A percentile compares a stretch with the other conserved stretches of the same genome.
Evolutionary conservation across 2,113 vertebrate species (phyloP).

Genomic region (Colossoma macropomum): DNA sequence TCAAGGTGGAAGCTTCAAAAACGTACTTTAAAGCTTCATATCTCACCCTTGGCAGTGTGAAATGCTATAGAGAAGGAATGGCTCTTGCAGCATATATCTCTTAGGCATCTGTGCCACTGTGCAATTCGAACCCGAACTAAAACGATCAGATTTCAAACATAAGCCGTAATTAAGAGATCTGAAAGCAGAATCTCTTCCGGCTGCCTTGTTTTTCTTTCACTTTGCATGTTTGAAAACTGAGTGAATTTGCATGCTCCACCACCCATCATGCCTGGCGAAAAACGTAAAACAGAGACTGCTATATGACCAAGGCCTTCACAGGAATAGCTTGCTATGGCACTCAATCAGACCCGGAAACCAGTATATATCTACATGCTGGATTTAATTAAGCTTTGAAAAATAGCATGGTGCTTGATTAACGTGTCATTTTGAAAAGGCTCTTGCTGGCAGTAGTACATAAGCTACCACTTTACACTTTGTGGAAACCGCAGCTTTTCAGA

Average conservation of each 20-base stretch:
- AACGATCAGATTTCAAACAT: slow-evolving; percentile 20
- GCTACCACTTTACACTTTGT: neutral
- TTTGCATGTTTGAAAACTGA: neutral
- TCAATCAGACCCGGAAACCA: neutral
- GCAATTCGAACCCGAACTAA: slow-evolving; percentile 39
- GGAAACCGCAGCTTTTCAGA: neutral
- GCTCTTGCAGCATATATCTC: slow-evolving; percentile 5
- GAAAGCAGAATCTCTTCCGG: neutral
- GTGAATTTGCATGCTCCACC: neutral
- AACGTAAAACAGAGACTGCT: neutral
- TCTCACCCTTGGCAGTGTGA: slow-evolving; percentile 43
- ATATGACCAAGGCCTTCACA: neutral
- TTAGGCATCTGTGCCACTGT: slow-evolving; percentile 17
- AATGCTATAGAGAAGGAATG: slow-evolving; percentile 5
- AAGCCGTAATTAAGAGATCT: slow-evolving; percentile 5
- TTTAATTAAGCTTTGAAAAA: neutral
- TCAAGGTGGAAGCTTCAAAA: slow-evolving; percentile 58
- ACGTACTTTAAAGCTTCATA: slow-evolving; percentile 56
- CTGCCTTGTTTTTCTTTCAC: neutral
- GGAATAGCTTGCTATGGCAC: neutral
- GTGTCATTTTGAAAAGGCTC: neutral
- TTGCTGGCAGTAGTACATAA: neutral
- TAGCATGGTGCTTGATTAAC: neutral
- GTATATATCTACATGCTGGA: neutral
- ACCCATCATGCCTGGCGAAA: neutral